Evolutionary conservation across 2,888 invertebrate genomes (phyloP).

Genomic region (Arenicola marina): DNA sequence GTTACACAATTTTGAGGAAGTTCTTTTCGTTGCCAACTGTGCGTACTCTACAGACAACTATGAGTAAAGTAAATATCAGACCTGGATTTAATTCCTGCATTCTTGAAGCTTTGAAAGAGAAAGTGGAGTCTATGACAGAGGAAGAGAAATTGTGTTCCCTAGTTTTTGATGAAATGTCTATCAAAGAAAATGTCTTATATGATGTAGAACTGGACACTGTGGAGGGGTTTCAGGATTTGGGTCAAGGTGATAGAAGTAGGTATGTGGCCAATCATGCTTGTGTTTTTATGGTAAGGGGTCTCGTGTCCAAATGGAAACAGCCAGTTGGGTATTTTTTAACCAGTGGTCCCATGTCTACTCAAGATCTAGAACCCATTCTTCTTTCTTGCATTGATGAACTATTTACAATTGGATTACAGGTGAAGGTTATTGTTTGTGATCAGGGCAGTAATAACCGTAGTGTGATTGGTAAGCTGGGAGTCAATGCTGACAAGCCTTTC

Average conservation of each 20-base stretch:
- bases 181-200: neutral
- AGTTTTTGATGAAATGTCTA: neutral
- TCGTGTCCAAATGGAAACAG: slow-evolving; percentile 8
- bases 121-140: neutral
- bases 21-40: slow-evolving; percentile 1
- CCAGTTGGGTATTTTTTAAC: too few relatives aligned
- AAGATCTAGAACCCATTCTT: too few relatives aligned
- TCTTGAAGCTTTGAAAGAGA: neutral
- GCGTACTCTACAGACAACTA: neutral
- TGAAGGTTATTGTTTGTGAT: slow-evolving; percentile 11
- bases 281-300: slow-evolving; percentile 9
- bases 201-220: neutral
- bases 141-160: neutral
- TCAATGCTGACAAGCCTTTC: slow-evolving; percentile 9
- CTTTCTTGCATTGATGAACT: too few relatives aligned
- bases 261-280: slow-evolving; percentile 5
- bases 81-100: neutral
- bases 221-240: slow-evolving; percentile 2
- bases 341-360: too few relatives aligned
- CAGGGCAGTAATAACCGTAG: slow-evolving; percentile 17
- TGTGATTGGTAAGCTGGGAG: slow-evolving; percentile 1
- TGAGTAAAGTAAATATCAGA: neutral
- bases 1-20: neutral
- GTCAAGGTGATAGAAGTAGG: too few relatives aligned
- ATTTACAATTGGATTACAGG: too few relatives aligned